phyloP scores from a whole-genome alignment of 2,797 vertebrate genomes.

The Sebastes alutus region DNA sequence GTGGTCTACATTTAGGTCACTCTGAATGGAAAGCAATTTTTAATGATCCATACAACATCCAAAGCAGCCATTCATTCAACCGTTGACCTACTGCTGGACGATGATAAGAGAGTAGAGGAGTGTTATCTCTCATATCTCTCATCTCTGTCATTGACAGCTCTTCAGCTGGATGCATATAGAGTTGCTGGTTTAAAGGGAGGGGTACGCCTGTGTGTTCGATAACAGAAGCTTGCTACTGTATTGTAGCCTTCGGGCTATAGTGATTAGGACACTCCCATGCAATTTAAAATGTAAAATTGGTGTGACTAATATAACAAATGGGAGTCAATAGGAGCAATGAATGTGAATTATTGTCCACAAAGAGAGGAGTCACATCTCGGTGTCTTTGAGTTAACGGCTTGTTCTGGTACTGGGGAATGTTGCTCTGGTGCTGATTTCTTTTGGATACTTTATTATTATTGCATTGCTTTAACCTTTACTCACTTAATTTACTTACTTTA shows the following conservation, averaged over 20 bases:
- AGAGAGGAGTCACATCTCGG: neutral
- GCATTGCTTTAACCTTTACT: too few relatives aligned
- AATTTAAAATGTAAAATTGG: neutral
- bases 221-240: conserved; percentile 8
- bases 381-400: neutral
- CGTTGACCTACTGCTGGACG: conserved; percentile 62
- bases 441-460: too few relatives aligned
- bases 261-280: neutral
- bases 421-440: neutral
- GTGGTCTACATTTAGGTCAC: neutral
- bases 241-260: neutral
- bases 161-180: conserved; percentile 18
- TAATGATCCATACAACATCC: neutral
- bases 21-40: neutral
- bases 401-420: neutral
- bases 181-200: conserved; percentile 39
- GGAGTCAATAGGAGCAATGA: neutral
- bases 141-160: conserved; percentile 40
- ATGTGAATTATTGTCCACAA: neutral
- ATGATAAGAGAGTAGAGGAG: conserved; percentile 63
- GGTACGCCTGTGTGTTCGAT: conserved; percentile 37
- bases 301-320: neutral
- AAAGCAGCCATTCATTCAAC: conserved; percentile 50
- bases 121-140: conserved; percentile 53
- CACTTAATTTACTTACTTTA: too few relatives aligned